Conservation (phyloP, 2,113 vertebrate genomes). For the Charina bottae region DNA sequence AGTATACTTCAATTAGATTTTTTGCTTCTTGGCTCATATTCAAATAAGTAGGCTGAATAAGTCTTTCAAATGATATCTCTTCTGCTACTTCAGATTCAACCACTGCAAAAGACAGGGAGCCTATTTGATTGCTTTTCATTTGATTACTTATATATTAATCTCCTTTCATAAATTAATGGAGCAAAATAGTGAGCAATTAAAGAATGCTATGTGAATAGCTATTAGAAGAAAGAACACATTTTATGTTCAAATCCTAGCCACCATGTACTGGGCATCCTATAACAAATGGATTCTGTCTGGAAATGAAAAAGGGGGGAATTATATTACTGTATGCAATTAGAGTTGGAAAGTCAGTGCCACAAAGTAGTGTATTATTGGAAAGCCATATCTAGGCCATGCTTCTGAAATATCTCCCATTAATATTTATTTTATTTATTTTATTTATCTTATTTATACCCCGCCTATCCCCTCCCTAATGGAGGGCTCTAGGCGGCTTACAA, state of each 20-base stretch:
- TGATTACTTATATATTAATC: conserved; percentile 36
- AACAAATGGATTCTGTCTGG: conserved; percentile 22
- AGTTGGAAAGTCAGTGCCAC: conserved; percentile 15
- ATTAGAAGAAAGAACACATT: conserved; percentile 19
- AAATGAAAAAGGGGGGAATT: not conserved
- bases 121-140: conserved; percentile 14
- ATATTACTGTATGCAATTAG: conserved; percentile 24
- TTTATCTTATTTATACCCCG: too few species aligned
- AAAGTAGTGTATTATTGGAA: not conserved
- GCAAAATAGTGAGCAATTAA: conserved; percentile 41
- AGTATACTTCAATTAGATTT: conserved; percentile 32
- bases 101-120: conserved; percentile 38
- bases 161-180: conserved; percentile 17
- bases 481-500: too few species aligned
- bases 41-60: conserved; percentile 34
- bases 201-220: not conserved
- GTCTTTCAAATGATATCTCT: conserved; percentile 33
- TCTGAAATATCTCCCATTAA: fast-evolving
- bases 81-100: conserved; percentile 1
- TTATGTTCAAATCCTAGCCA: conserved; percentile 20
- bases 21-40: not conserved
- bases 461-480: too few species aligned
- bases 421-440: too few species aligned
- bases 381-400: not conserved
- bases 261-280: conserved; percentile 24